These are phyloP conservation scores for Hedychridium roseum DNA, from an alignment of 2,888 invertebrate species.

Conservation along the genomic window DNA sequence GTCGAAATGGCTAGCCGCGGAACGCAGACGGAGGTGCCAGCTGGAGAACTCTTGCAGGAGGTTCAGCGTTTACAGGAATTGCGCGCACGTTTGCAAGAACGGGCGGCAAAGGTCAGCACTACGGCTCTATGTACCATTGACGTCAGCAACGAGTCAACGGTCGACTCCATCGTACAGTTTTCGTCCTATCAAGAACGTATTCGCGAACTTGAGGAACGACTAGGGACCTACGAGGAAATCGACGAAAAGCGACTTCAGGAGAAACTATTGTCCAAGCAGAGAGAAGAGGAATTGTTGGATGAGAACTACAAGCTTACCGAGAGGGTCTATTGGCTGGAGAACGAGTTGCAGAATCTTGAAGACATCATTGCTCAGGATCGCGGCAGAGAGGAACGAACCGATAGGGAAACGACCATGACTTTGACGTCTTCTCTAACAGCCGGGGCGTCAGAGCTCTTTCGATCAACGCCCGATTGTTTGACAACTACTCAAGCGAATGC, in stretches of 20 bases:
- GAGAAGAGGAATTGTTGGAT: slow-evolving; percentile 50
- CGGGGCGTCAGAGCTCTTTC: too few species aligned
- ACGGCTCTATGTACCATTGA: slow-evolving; percentile 14
- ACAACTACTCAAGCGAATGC: too few species aligned
- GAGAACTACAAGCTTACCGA: slow-evolving; percentile 51
- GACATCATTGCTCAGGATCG: slow-evolving; percentile 1
- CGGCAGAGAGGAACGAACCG: background rate
- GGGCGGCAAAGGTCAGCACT: slow-evolving; percentile 44
- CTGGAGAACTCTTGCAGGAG: slow-evolving; percentile 53
- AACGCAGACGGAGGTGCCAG: slow-evolving; percentile 53
- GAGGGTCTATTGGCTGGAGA: slow-evolving; percentile 44
- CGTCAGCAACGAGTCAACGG: slow-evolving; percentile 7
- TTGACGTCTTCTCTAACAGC: too few species aligned
- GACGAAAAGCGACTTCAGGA: slow-evolving; percentile 33
- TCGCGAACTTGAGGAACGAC: slow-evolving; percentile 45
- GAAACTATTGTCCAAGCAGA: slow-evolving; percentile 36
- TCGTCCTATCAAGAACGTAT: slow-evolving; percentile 41
- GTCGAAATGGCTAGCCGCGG: slow-evolving; percentile 47
- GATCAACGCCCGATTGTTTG: too few species aligned
- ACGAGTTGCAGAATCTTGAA: slow-evolving; percentile 32
- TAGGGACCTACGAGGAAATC: slow-evolving; percentile 32
- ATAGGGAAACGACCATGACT: slow-evolving; percentile 7
- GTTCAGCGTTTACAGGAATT: slow-evolving; percentile 54
- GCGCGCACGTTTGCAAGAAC: slow-evolving; percentile 52
- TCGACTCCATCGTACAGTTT: slow-evolving; percentile 22